Evolutionary conservation across 2,113 vertebrate species (phyloP).

Genomic region (Hymenochirus boettgeri): DNA sequence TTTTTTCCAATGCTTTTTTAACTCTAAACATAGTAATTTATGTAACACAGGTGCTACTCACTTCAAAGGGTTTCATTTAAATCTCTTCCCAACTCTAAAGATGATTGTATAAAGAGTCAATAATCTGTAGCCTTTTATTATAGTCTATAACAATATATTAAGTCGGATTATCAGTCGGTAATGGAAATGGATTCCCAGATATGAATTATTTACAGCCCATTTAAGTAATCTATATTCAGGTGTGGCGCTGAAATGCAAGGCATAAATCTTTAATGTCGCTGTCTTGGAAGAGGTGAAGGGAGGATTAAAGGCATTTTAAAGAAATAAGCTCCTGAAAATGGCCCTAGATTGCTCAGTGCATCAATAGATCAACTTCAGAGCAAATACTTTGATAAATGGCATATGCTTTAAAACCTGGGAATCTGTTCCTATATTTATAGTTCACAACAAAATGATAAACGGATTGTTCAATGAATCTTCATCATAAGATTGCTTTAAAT

Average conservation of each 20-base stretch:
- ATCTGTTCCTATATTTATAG: slow-evolving; percentile 63
- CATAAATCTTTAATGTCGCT: slow-evolving; percentile 88
- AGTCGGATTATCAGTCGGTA: slow-evolving; percentile 88
- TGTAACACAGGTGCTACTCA: slow-evolving; percentile 55
- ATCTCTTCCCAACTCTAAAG: slow-evolving; percentile 68
- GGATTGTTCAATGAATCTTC: slow-evolving; percentile 56
- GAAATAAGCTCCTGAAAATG: slow-evolving; percentile 50
- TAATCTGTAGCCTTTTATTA: slow-evolving; percentile 72
- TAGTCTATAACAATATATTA: slow-evolving; percentile 94
- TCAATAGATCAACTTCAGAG: slow-evolving; percentile 63
- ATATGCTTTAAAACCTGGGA: slow-evolving; percentile 62
- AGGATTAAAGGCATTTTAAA: slow-evolving; percentile 78
- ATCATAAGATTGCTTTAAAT: slow-evolving; percentile 57
- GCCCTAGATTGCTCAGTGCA: slow-evolving; percentile 66
- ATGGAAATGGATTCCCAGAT: slow-evolving; percentile 92
- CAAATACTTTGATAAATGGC: slow-evolving; percentile 78
- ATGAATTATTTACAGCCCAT: slow-evolving; percentile 99
- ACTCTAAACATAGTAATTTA: slow-evolving; percentile 56
- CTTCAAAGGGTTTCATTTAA: slow-evolving; percentile 67
- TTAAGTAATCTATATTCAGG: slow-evolving; percentile 98
- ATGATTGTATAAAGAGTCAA: slow-evolving; percentile 75
- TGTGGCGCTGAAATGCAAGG: slow-evolving; percentile 83
- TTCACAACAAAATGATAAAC: slow-evolving; percentile 61
- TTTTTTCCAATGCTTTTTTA: too few species aligned
- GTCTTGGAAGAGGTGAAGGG: slow-evolving; percentile 72